Conservation (phyloP, 1,140 invertebrate genomes). For the Camponotus vicinus region DNA sequence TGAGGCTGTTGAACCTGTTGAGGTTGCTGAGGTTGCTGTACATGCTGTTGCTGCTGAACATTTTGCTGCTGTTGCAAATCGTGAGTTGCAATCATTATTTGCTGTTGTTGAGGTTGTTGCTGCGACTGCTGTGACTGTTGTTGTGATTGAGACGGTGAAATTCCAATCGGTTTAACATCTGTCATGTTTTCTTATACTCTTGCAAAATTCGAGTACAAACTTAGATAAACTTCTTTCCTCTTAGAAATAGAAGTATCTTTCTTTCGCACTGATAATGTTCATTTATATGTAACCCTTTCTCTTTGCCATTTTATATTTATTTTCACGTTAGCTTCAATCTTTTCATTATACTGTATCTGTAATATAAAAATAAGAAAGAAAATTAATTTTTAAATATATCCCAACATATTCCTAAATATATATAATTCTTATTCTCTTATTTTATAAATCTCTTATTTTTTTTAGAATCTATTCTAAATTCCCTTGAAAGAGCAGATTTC, state of each 20-base stretch:
- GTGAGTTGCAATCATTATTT: conserved; percentile 83
- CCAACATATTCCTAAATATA: not conserved
- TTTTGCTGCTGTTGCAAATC: conserved; percentile 85
- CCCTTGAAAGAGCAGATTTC: not conserved
- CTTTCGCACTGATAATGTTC: not conserved
- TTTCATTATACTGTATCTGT: conserved; percentile 42
- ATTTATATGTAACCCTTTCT: conserved; percentile 60
- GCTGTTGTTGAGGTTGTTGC: conserved; percentile 80
- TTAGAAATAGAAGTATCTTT: conserved; percentile 48
- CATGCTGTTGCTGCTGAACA: conserved; percentile 86
- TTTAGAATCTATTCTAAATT: not conserved
- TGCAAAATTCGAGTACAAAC: conserved; percentile 53
- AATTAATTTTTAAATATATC: not conserved
- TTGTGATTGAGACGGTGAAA: conserved; percentile 79
- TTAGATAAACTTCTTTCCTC: conserved; percentile 32
- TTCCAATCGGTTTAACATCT: conserved; percentile 83
- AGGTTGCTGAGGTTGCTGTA: conserved; percentile 79
- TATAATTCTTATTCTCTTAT: not conserved
- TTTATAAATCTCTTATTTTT: too few relatives aligned
- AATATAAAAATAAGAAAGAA: conserved; percentile 4
- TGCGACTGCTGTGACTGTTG: conserved; percentile 64
- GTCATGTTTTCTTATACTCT: conserved; percentile 76
- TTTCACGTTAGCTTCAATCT: conserved; percentile 53
- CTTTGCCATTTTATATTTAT: conserved; percentile 65
- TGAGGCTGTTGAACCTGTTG: conserved; percentile 74